Percentiles rank a stretch among this genome's conserved stretches.
Conservation (phyloP, 2,797 vertebrate species). For the Streptopelia turtur region DNA sequence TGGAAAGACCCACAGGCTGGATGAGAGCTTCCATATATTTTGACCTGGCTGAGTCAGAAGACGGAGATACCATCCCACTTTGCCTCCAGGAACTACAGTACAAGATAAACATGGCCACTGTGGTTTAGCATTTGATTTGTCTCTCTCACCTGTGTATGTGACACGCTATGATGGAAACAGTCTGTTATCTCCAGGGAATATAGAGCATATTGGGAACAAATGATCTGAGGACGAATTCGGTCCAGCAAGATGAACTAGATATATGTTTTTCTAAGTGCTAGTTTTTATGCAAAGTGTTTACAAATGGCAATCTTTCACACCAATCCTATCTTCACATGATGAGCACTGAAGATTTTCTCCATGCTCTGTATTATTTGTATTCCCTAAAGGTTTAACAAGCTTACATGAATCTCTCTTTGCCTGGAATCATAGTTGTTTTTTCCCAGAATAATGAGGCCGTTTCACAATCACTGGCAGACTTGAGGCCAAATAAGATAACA, state of each 20-base stretch:
- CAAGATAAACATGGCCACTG: not conserved
- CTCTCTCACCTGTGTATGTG: not conserved
- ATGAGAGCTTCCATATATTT: not conserved
- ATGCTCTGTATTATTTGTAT: not conserved
- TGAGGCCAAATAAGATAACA: conserved; percentile 62
- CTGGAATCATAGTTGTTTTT: conserved; percentile 36
- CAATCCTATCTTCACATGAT: not conserved
- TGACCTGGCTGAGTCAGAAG: not conserved
- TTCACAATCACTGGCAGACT: conserved; percentile 62
- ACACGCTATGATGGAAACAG: not conserved
- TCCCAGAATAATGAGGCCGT: conserved; percentile 54
- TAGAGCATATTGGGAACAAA: not conserved
- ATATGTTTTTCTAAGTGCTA: not conserved
- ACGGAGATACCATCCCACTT: not conserved
- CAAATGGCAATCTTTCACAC: not conserved
- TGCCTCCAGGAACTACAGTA: not conserved
- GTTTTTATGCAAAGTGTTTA: not conserved
- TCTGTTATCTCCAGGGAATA: not conserved
- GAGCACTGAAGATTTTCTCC: not conserved
- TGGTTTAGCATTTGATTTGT: not conserved
- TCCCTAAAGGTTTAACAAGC: conserved; percentile 20
- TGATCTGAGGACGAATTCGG: not conserved
- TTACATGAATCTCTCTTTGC: conserved; percentile 25
- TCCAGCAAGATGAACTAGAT: not conserved
- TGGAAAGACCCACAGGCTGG: not conserved